A percentile compares a stretch with the other conserved stretches of the same genome.
Conservation (phyloP, 2,113 vertebrate genomes). For the Mus pahari region DNA sequence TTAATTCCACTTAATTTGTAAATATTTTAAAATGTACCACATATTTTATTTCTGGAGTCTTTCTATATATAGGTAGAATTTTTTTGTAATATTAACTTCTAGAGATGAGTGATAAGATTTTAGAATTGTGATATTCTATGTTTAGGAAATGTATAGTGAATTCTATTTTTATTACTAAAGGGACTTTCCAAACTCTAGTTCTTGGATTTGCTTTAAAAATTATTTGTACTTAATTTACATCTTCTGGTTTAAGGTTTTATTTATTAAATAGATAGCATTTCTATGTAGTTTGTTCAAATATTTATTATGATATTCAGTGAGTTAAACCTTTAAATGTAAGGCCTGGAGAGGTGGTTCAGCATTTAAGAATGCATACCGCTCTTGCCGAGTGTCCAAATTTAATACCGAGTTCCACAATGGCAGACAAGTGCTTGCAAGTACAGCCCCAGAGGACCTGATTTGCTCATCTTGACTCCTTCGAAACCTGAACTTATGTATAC, state of each 20-base stretch:
- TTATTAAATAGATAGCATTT: neutral
- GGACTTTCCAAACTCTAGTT: neutral
- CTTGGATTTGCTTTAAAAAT: neutral
- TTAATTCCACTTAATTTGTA: neutral
- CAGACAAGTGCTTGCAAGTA: neutral
- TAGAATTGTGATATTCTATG: neutral
- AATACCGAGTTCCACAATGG: neutral
- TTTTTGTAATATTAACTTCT: neutral
- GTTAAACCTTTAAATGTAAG: neutral
- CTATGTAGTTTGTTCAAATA: slow-evolving; percentile 4
- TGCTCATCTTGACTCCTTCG: neutral
- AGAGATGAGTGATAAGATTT: neutral
- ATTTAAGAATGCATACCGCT: neutral
- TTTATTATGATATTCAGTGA: neutral
- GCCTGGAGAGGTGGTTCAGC: too few species aligned
- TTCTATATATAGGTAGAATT: neutral
- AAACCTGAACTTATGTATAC: neutral
- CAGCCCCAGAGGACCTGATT: neutral
- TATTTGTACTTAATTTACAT: neutral
- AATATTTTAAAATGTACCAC: neutral
- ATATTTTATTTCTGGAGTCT: neutral
- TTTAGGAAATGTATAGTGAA: neutral
- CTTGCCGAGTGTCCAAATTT: neutral
- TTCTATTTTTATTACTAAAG: neutral
- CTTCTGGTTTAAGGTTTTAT: neutral